A percentile compares a stretch with the other conserved stretches of the same genome.
phyloP scores from a whole-genome alignment of 2,888 invertebrate species.

The Antheraea yamamai region DNA sequence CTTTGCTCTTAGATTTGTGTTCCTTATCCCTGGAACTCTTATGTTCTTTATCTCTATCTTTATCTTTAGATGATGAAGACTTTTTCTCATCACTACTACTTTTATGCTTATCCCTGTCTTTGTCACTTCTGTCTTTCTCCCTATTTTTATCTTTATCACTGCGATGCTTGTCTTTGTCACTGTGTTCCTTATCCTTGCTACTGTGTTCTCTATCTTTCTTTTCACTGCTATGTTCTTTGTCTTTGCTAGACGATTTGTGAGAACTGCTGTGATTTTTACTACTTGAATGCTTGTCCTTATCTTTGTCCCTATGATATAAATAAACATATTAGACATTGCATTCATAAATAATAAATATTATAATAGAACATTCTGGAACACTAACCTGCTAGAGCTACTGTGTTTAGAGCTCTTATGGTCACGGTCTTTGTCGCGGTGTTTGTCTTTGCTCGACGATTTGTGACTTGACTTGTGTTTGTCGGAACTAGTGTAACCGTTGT shows the following conservation, averaged over 20 bases:
- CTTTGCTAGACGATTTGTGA: conserved; percentile 78
- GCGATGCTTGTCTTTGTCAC: conserved; percentile 62
- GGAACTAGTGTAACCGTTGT: conserved; percentile 86
- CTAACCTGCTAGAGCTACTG: conserved; percentile 77
- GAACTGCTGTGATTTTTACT: conserved; percentile 81
- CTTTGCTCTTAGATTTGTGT: conserved; percentile 70
- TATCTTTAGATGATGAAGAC: conserved; percentile 62
- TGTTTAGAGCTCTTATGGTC: conserved; percentile 81
- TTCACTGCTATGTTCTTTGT: conserved; percentile 62
- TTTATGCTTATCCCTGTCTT: conserved; percentile 54
- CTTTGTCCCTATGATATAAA: conserved; percentile 66
- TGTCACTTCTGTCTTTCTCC: conserved; percentile 52
- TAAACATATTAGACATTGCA: conserved; percentile 24
- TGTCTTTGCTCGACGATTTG: conserved; percentile 86
- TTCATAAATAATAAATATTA: conserved; percentile 22
- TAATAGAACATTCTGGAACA: conserved; percentile 64
- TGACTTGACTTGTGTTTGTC: conserved; percentile 83
- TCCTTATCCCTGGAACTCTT: conserved; percentile 72
- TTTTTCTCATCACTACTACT: conserved; percentile 61
- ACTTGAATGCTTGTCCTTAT: conserved; percentile 80
- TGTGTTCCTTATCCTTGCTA: conserved; percentile 55
- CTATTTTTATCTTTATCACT: conserved; percentile 73
- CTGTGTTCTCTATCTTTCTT: conserved; percentile 59
- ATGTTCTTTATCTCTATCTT: conserved; percentile 46
- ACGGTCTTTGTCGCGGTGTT: conserved; percentile 85